Base-by-base conservation (phyloP, 2,888 invertebrate species). In the Ceramica pisi region DNA sequence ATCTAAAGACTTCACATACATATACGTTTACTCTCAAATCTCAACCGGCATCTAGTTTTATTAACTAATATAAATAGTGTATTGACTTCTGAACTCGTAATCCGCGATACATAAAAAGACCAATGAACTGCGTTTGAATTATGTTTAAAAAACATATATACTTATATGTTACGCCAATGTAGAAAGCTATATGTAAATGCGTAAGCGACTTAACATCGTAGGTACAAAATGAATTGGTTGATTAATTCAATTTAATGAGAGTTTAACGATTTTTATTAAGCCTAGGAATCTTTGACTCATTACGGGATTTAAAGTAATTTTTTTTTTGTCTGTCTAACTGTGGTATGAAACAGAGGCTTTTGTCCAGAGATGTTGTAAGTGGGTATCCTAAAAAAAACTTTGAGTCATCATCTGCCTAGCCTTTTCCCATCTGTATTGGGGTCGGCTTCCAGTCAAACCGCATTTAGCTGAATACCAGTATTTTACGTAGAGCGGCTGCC, bases 61-160 rank as follows among this genome's bases (percentile, higher is more conserved):
- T 51, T 31, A 67, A 55, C 21, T 57, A 77, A 79, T 78, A 84
- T 84, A 81, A 85, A 83, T 78, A 83, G 84, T 83, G 55, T 86
- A 83, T 78, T 85, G 85, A 86, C 85, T 77, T 67, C 67, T 79
- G 82, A 86, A 84, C 78, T 71, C 85, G 60, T 63, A 77, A 75
- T 76, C 71, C 62, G 70, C 31, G 68, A 75, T 78, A 86, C 78
- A 86, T 85, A 80, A 86, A 86, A 74, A 67, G 84, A 81, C 75
- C 86, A 81, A 80, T 78, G 85, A 86, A 85, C 84, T 77, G 44
- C 14, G 51, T 66, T 64, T 65, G 75, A 76, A 83, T 78, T 84
- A 82, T 46, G 19, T 78, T 23, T 63, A 74, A 79, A 67, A 64
- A 64, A 48, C 16, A 55, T 60, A 75, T 75, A 56, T 72, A 70